A percentile compares a stretch with the other conserved stretches of the same genome.
phyloP scores from a whole-genome alignment of 92 coral and sea anemone genomes.

The Blastomussa wellsi region DNA sequence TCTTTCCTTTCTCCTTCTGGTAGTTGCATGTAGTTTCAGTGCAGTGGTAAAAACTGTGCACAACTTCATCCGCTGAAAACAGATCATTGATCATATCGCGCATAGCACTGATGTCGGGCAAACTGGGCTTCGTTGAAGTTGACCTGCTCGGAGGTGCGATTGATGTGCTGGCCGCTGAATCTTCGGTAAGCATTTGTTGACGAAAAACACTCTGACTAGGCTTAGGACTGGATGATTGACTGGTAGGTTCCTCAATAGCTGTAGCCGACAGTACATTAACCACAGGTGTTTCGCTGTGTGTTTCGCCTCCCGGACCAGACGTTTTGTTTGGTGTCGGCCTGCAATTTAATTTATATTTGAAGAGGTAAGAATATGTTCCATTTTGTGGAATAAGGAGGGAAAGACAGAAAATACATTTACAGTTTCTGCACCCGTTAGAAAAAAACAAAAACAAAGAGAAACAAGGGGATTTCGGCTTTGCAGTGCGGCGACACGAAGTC shows the following conservation, averaged over 20 bases:
- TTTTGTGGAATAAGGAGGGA: background rate
- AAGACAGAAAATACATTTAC: background rate
- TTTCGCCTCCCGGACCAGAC: background rate
- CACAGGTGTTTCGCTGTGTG: conserved; percentile 27
- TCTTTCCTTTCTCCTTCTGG: conserved; percentile 32
- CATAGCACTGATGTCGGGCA: conserved; percentile 31
- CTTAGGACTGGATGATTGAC: conserved; percentile 18
- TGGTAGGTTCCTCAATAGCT: conserved; percentile 23
- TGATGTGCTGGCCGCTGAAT: conserved; percentile 32
- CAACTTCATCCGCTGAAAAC: conserved; percentile 23
- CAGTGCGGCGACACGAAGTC: background rate
- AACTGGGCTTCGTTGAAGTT: conserved; percentile 24
- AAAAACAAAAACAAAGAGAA: background rate
- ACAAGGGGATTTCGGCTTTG: background rate
- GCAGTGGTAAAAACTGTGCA: conserved; percentile 38
- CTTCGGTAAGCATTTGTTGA: conserved; percentile 17
- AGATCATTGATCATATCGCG: background rate
- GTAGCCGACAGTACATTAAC: background rate
- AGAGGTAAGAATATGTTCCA: background rate
- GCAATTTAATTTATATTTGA: background rate
- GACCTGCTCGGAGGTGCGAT: conserved; percentile 9
- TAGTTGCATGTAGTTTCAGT: conserved; percentile 27
- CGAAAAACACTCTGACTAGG: conserved; percentile 20
- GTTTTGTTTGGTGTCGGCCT: conserved; percentile 16
- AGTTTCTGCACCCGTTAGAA: background rate